Percentiles rank a stretch among this genome's conserved stretches.
Evolutionary conservation across 2,113 vertebrate genomes (phyloP).

Genomic region (Toxostoma redivivum): DNA sequence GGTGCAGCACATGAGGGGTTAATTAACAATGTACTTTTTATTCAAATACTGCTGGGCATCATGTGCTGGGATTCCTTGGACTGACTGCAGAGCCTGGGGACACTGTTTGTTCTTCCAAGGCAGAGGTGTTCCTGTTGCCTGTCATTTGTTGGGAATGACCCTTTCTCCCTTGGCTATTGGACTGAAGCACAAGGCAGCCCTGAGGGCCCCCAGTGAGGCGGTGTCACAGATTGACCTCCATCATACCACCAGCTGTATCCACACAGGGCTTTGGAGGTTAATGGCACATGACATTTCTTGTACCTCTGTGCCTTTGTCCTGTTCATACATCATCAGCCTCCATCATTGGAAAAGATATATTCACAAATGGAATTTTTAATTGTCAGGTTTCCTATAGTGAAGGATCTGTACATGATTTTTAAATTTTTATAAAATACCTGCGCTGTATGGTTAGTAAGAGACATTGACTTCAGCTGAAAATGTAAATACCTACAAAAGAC

Average conservation of each 20-base stretch:
- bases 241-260: neutral
- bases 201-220: too few species aligned
- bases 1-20: neutral
- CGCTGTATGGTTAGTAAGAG: neutral
- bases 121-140: neutral
- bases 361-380: neutral
- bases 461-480: neutral
- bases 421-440: neutral
- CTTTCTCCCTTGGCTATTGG: rapidly evolving
- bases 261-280: neutral
- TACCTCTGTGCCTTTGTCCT: neutral
- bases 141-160: neutral
- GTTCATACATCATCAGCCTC: neutral
- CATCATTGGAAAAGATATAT: neutral
- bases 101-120: rapidly evolving
- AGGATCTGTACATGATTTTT: neutral
- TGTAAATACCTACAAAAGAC: neutral
- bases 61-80: neutral
- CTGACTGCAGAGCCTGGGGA: neutral
- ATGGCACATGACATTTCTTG: neutral
- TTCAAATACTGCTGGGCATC: neutral
- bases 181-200: neutral
- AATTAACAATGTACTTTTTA: rapidly evolving
- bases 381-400: neutral
- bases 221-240: neutral